Evolutionary conservation across 2,797 vertebrate species (phyloP).

Genomic region (Sebastes minor): DNA sequence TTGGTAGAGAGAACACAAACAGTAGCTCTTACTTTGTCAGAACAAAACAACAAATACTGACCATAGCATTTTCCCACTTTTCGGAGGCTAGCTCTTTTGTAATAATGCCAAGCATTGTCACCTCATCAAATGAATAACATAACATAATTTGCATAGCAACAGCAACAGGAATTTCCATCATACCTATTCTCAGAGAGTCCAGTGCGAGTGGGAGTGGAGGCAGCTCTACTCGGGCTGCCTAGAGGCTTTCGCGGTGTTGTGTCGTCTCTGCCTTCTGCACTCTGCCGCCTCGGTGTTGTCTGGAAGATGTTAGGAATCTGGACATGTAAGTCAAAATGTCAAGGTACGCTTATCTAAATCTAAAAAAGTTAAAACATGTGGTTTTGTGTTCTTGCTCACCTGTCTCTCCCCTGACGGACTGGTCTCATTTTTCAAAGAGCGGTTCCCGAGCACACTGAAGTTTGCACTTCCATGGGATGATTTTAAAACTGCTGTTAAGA

Average conservation of each 20-base stretch:
- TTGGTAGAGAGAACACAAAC: background rate
- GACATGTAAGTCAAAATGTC: background rate
- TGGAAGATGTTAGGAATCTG: slow-evolving; percentile 55
- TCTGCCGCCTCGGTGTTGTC: slow-evolving; percentile 86
- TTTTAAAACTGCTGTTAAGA: slow-evolving; percentile 83
- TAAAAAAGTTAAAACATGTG: background rate
- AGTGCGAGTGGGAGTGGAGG: slow-evolving; percentile 86
- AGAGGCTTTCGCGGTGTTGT: slow-evolving; percentile 87
- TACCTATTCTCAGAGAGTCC: slow-evolving; percentile 94
- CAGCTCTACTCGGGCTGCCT: slow-evolving; percentile 84
- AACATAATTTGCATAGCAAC: background rate
- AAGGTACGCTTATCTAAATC: background rate
- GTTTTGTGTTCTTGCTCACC: slow-evolving; percentile 74
- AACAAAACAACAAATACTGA: background rate
- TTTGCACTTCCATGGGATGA: slow-evolving; percentile 92
- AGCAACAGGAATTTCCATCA: background rate
- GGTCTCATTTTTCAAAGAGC: slow-evolving; percentile 88
- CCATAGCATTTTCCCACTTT: background rate
- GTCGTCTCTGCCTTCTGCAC: slow-evolving; percentile 89
- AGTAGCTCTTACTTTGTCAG: background rate
- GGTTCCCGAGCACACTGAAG: slow-evolving; percentile 91
- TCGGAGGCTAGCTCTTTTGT: background rate
- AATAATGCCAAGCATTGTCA: background rate
- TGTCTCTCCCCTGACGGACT: slow-evolving; percentile 88
- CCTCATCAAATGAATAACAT: background rate